Base-by-base conservation (phyloP, 2,888 invertebrate species). In the Erebia epiphron region DNA sequence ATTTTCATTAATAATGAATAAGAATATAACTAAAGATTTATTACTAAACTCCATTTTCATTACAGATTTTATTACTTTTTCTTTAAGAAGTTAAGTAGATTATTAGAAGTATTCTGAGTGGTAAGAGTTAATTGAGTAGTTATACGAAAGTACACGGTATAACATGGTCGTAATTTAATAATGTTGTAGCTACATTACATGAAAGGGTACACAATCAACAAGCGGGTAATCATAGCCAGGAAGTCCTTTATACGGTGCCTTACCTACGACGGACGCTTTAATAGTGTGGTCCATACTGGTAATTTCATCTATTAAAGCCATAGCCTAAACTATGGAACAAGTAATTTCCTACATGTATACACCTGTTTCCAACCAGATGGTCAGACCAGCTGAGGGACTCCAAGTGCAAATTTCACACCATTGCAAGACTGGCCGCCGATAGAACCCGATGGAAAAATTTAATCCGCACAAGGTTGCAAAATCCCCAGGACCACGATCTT, bases 101-200 rank as follows among this genome's bases (percentile, higher is more conserved):
- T 35, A 13, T 14, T 14, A 50, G 14, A 13, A 50, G n/a, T 13
- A 50, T 7, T 52, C 8, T 52, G 46, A 52, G 9, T 52, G n/a
- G 9, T 8, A n/a, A 16, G n/a, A 52, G 16, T 16, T 52, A 52
- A 16, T 52, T 16, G 52, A 16, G 52, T 5, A 18, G 52, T 52
- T 9, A 52, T 16, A 52, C 4, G 16, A 52, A 52, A 52, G 9
- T 8, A 52, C 16, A 52, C 16, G 16, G 16, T 52, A 16, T n/a
- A 52, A 52, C 52, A 52, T 16, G 52, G 52, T 52, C 16, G 52
- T 52, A 52, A 52, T 52, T 52, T 52, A 52, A 52, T 52, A 16
- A 52, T 16, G 52, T 52, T 52, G 52, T 52, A 52, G 16, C 16
- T 46, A 46, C 46, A 46, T 52, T 52, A 16, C 16, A 52, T 52